phyloP scores from a whole-genome alignment of 2,888 invertebrate genomes.

The Bombylius discolor region DNA sequence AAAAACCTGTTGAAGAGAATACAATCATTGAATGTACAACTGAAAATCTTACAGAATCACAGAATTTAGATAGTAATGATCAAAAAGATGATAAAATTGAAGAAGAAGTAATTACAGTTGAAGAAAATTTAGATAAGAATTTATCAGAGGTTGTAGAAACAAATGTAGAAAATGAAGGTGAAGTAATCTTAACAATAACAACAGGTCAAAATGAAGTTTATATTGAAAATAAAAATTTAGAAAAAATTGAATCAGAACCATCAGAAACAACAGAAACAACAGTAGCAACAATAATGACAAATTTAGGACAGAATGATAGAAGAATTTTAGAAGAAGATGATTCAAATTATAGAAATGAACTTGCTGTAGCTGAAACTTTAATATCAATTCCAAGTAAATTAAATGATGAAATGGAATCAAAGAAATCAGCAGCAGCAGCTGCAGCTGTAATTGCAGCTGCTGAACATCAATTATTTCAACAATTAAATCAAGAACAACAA shows the following conservation, averaged over 20 bases:
- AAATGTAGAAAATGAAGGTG: not conserved
- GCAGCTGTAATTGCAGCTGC: not conserved
- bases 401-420: not conserved
- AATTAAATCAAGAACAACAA: not conserved
- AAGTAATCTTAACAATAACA: not conserved
- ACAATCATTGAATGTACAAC: not conserved
- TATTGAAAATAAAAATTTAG: not conserved
- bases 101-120: not conserved
- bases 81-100: not conserved
- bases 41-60: not conserved
- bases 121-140: not conserved
- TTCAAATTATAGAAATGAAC: not conserved
- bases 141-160: not conserved
- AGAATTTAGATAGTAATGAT: not conserved
- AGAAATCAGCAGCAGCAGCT: not conserved
- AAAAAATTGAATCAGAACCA: too few species aligned
- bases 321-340: not conserved
- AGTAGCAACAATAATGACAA: too few species aligned
- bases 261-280: too few species aligned
- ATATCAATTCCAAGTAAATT: slow-evolving; percentile 16
- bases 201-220: not conserved
- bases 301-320: not conserved
- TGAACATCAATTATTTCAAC: not conserved
- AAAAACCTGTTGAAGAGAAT: slow-evolving; percentile 6
- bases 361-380: slow-evolving; percentile 17